Evolutionary conservation across 2,888 invertebrate genomes (phyloP).

Genomic region (Tuta absoluta): DNA sequence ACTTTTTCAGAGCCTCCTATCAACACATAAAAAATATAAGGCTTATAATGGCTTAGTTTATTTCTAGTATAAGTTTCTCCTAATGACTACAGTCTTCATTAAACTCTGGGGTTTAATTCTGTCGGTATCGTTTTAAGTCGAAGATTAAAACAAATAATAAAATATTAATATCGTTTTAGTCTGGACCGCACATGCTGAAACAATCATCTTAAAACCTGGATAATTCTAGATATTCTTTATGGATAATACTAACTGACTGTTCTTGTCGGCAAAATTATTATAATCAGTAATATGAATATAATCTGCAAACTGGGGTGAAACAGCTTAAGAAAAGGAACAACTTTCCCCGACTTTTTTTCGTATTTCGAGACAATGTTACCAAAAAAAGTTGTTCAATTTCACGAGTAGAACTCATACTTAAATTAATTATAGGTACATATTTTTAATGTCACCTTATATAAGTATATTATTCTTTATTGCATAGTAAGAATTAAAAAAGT

Average conservation of each 20-base stretch:
- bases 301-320: too few relatives aligned
- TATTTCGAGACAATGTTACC: too few relatives aligned
- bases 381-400: too few relatives aligned
- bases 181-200: not conserved
- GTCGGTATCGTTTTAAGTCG: not conserved
- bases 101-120: not conserved
- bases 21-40: not conserved
- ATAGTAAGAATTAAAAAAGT: too few relatives aligned
- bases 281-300: not conserved
- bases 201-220: constrained; percentile 3
- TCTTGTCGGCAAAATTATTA: not conserved
- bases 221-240: not conserved
- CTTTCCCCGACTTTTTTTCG: too few relatives aligned
- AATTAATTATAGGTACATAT: too few relatives aligned
- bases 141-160: not conserved
- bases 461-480: too few relatives aligned
- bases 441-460: too few relatives aligned
- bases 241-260: not conserved
- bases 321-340: too few relatives aligned
- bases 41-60: not conserved
- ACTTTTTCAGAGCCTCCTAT: too few relatives aligned
- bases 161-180: not conserved
- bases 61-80: not conserved
- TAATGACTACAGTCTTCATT: not conserved
- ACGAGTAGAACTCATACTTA: too few relatives aligned